Evolutionary conservation across 2,888 invertebrate species (phyloP), one percentile per base, ranked within the genome.

Genomic region (Cantharis nigra): DNA sequence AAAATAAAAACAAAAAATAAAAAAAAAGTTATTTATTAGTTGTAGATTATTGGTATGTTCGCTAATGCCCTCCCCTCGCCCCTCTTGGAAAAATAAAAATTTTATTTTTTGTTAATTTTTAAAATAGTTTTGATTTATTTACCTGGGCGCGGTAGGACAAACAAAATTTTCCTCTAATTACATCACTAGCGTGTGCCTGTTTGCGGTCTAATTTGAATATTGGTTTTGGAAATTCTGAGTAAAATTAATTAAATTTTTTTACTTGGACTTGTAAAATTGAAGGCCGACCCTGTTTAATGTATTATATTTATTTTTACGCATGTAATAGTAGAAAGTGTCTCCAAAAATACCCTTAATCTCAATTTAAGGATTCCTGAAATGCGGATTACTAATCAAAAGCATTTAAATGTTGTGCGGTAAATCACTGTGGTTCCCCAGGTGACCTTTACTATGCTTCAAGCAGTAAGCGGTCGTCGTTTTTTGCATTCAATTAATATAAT

Each of bases 361-460:
- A 49, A 49, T 49, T 49, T n/a, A 7, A 49, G 4, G 5, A n/a
- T 49, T 49, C 49, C n/a, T 13, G n/a, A 33, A 33, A 33, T 33
- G 13, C 13, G 13, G 2, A 33, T 33, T 33, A 33, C 33, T 33
- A 33, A 33, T 33, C 3, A 11, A 13, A 13, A 33, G 11, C 2
- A 3, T 7, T 23, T 23, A 23, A 26, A n/a, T 7, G n/a, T n/a
- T n/a, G n/a, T 3, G 49, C 2, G 49, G 49, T 49, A 71, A 78
- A 78, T 67, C 75, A 75, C 75, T 49, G 78, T 78, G 75, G 75
- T 78, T 78, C 78, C 78, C 78, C 78, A 69, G 69, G 26, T 67
- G 67, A 75, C 75, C 78, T 75, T 78, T 75, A 69, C 18, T 3
- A 9, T 63, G 49, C 69, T 23, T 30, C 23, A 30, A 30, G 69